Evolutionary conservation across 2,888 invertebrate species (phyloP).

Genomic region (Drosophila infuscata): DNA sequence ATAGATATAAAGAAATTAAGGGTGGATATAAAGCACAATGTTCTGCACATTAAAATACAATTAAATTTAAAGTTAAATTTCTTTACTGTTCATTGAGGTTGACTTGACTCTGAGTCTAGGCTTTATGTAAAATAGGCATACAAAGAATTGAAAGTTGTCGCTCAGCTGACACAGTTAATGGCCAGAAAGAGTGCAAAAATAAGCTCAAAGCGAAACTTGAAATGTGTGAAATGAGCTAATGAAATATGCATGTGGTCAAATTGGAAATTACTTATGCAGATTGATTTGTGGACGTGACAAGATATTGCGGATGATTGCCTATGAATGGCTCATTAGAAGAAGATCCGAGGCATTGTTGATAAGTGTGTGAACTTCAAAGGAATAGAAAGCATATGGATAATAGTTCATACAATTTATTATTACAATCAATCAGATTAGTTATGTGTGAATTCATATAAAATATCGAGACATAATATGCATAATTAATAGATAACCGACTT

Average conservation of each 20-base stretch:
- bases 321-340: conserved; percentile 33
- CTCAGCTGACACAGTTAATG: conserved; percentile 56
- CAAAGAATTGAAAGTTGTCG: conserved; percentile 64
- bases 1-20: neutral
- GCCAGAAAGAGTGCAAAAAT: conserved; percentile 34
- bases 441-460: neutral
- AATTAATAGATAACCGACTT: conserved; percentile 1
- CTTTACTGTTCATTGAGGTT: conserved; percentile 24
- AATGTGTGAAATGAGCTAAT: conserved; percentile 43
- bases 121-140: conserved; percentile 43
- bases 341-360: neutral
- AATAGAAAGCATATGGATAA: conserved; percentile 19
- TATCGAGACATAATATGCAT: neutral
- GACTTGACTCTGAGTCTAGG: conserved; percentile 11
- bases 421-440: conserved; percentile 4
- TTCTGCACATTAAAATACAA: neutral
- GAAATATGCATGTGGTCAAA: conserved; percentile 40
- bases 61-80: neutral
- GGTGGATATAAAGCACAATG: neutral
- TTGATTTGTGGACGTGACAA: conserved; percentile 22
- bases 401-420: neutral
- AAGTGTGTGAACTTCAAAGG: neutral
- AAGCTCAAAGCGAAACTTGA: conserved; percentile 15
- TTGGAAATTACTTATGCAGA: conserved; percentile 23
- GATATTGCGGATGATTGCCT: conserved; percentile 6